A percentile compares a stretch with the other conserved stretches of the same genome.
Evolutionary conservation across 1,140 invertebrate genomes (phyloP).

Genomic region (Riptortus pedestris): DNA sequence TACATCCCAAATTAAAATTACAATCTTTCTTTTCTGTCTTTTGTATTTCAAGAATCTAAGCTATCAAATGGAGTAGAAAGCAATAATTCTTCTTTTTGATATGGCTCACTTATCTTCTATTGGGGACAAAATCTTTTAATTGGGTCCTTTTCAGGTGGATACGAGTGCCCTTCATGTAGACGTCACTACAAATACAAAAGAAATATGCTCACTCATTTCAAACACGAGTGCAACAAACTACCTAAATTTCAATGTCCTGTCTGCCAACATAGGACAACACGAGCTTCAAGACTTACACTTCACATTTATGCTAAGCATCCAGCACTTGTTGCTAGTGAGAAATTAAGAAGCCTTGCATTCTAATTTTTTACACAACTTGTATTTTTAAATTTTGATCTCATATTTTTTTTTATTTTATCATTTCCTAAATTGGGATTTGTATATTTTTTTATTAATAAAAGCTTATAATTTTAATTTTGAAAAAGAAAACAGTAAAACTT

Average conservation of each 20-base stretch:
- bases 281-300: conserved; percentile 29
- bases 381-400: background rate
- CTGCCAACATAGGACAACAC: conserved; percentile 34
- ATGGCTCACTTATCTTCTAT: no score
- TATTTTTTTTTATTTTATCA: background rate
- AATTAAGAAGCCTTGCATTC: background rate
- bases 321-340: background rate
- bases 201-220: conserved; percentile 35
- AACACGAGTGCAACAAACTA: conserved; percentile 33
- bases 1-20: no score
- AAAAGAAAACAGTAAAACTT: background rate
- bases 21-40: no score
- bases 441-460: background rate
- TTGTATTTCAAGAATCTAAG: no score
- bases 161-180: background rate
- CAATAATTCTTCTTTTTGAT: no score
- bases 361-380: background rate
- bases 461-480: background rate
- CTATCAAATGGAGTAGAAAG: no score
- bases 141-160: conserved; percentile 1
- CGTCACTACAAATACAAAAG: conserved; percentile 4
- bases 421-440: background rate
- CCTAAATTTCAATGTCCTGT: conserved; percentile 29
- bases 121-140: no score
- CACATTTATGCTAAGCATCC: conserved; percentile 28